These are phyloP conservation scores for Coreoperca whiteheadi DNA, from an alignment of 2,113 vertebrate species.

Conservation along the genomic window DNA sequence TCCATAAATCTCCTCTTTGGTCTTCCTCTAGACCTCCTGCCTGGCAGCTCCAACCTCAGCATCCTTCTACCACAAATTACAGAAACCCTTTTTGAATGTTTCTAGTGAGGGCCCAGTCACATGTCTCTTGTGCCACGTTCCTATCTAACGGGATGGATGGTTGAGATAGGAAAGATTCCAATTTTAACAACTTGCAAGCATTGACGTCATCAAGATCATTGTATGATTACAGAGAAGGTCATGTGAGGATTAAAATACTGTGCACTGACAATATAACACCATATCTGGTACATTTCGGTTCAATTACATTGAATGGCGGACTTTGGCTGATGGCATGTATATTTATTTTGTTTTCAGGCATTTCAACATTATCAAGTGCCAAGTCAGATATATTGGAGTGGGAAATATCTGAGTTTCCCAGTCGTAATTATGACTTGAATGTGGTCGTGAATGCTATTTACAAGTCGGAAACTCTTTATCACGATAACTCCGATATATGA, in stretches of 20 bases:
- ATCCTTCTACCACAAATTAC: not conserved
- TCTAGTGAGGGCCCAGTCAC: not conserved
- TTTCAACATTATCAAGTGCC: not conserved
- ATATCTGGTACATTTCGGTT: not conserved
- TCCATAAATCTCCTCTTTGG: too few species aligned
- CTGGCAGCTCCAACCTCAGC: too few species aligned
- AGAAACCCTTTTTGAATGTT: slow-evolving; percentile 12
- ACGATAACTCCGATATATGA: not conserved
- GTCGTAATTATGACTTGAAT: not conserved
- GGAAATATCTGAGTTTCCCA: not conserved
- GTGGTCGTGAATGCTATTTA: not conserved
- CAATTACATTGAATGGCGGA: not conserved
- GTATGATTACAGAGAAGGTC: not conserved
- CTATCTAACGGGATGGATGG: not conserved
- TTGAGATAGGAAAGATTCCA: not conserved
- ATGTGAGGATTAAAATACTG: not conserved
- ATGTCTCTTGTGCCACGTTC: not conserved
- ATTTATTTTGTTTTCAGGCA: not conserved
- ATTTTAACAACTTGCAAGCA: not conserved
- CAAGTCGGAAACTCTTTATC: not conserved
- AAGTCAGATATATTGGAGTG: not conserved
- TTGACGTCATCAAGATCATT: not conserved
- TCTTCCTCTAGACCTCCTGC: too few species aligned
- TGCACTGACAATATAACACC: too few species aligned
- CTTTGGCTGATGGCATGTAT: not conserved